Conservation (phyloP, 2,888 invertebrate species). For the Lapara coniferarum region DNA sequence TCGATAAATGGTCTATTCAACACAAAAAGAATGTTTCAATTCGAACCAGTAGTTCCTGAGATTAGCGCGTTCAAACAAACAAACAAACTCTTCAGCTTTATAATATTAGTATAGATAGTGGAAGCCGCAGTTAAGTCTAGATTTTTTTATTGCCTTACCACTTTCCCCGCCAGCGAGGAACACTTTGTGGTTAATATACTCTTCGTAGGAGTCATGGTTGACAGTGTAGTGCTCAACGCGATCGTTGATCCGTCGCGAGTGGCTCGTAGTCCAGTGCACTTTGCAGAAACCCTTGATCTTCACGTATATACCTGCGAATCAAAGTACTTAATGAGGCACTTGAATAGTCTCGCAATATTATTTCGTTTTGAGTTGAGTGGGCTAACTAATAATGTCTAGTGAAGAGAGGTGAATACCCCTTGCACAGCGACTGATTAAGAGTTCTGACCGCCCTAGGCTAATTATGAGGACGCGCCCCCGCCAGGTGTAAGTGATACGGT, state of each 20-base stretch:
- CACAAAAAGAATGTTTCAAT: too few species aligned
- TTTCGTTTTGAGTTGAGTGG: not conserved
- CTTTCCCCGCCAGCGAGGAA: slow-evolving; percentile 74
- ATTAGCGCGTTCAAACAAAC: too few species aligned
- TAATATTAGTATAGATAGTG: too few species aligned
- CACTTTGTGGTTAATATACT: slow-evolving; percentile 71
- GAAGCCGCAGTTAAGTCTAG: too few species aligned
- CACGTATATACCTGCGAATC: slow-evolving; percentile 74
- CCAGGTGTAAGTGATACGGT: too few species aligned
- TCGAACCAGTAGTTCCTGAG: too few species aligned
- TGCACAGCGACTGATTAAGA: too few species aligned
- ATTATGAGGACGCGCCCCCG: too few species aligned
- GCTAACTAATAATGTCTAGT: not conserved
- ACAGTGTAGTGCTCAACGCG: slow-evolving; percentile 53
- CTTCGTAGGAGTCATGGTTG: slow-evolving; percentile 76
- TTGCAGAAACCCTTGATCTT: slow-evolving; percentile 79
- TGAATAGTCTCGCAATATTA: not conserved
- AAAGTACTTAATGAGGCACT: not conserved
- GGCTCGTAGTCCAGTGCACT: slow-evolving; percentile 75
- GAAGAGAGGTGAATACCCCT: too few species aligned
- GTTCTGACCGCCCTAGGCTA: too few species aligned
- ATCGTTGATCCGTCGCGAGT: slow-evolving; percentile 50
- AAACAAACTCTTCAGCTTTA: too few species aligned
- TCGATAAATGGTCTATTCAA: too few species aligned
- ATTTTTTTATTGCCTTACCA: slow-evolving; percentile 54